phyloP scores from a whole-genome alignment of 2,797 vertebrate genomes.

The Dermochelys coriacea region DNA sequence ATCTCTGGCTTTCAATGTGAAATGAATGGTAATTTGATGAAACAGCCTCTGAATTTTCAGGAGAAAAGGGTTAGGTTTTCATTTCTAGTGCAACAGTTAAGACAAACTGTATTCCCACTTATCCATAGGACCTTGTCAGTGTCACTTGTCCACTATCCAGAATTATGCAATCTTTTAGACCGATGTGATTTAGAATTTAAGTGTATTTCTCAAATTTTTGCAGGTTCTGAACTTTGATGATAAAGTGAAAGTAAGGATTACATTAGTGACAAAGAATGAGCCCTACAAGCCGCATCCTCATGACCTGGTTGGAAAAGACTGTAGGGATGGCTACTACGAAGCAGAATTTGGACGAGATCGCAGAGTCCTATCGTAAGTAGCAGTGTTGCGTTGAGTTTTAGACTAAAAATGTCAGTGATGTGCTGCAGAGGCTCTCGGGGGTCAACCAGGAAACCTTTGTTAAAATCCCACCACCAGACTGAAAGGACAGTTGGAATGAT shows the following conservation, averaged over 20 bases:
- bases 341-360: conserved; percentile 96
- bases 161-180: not conserved
- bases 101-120: not conserved
- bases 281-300: conserved; percentile 97
- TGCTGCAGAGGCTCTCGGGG: not conserved
- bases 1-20: not conserved
- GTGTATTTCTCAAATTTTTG: not conserved
- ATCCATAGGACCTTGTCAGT: accelerated
- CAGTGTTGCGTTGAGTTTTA: not conserved
- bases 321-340: conserved; percentile 96
- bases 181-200: not conserved
- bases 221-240: conserved; percentile 92
- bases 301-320: conserved; percentile 97
- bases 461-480: not conserved
- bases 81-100: not conserved
- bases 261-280: conserved; percentile 94
- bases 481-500: conserved; percentile 20
- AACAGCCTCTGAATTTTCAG: not conserved
- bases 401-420: conserved; percentile 30
- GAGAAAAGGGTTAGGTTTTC: not conserved
- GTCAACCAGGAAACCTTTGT: not conserved
- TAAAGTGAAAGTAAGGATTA: conserved; percentile 94
- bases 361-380: conserved; percentile 93
- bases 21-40: not conserved
- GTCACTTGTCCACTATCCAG: not conserved